These are phyloP conservation scores for Brachyptera risi DNA, from an alignment of 2,888 invertebrate genomes.

Conservation along the genomic window DNA sequence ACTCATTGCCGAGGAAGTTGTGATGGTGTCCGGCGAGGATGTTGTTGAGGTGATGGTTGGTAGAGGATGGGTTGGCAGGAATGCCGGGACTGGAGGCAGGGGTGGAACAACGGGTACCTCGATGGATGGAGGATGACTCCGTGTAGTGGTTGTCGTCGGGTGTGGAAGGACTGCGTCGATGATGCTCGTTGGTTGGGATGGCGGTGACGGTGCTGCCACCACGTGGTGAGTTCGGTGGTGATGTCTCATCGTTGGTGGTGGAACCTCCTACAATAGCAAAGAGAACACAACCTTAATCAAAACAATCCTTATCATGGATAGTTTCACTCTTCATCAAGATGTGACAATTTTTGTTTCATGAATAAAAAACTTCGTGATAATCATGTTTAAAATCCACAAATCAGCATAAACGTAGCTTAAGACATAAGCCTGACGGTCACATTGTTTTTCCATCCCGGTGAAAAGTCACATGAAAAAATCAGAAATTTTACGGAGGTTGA, in stretches of 20 bases:
- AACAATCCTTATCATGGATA: no score
- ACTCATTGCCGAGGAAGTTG: slow-evolving; percentile 45
- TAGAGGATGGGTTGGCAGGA: slow-evolving; percentile 38
- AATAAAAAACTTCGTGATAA: no score
- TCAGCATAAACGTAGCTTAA: no score
- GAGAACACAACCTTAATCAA: no score
- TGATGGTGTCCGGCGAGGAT: slow-evolving; percentile 41
- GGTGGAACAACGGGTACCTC: slow-evolving; percentile 47
- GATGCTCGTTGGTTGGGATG: slow-evolving; percentile 25
- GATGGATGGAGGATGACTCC: slow-evolving; percentile 47
- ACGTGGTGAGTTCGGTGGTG: slow-evolving; percentile 59
- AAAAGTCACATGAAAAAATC: no score
- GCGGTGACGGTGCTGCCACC: slow-evolving; percentile 37
- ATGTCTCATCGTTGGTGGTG: slow-evolving; percentile 54
- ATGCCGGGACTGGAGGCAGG: slow-evolving; percentile 40
- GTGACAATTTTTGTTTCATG: no score
- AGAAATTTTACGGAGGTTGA: no score
- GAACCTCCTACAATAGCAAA: slow-evolving; percentile 75
- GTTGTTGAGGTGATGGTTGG: slow-evolving; percentile 38
- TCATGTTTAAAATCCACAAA: no score
- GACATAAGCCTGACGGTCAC: no score
- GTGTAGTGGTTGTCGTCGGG: slow-evolving; percentile 30
- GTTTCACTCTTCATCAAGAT: no score
- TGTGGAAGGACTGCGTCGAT: slow-evolving; percentile 29
- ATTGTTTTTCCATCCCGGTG: no score